Percentiles rank a stretch among this genome's conserved stretches.
phyloP scores from a whole-genome alignment of 2,113 vertebrate genomes.

The Hippotragus niger region DNA sequence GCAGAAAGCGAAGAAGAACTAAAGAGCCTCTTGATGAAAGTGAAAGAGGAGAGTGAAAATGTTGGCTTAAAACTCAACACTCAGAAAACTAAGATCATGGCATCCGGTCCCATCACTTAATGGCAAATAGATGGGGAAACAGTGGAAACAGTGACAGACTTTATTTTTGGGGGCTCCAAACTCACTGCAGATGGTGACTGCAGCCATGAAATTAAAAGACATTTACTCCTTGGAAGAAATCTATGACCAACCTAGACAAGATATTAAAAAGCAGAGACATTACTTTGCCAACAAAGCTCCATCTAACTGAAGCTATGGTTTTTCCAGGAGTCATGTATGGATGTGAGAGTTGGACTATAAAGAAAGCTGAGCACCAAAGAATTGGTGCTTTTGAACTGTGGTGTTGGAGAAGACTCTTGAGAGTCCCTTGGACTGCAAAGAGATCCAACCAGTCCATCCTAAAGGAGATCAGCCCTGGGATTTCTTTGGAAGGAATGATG shows the following conservation, averaged over 20 bases:
- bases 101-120: not conserved
- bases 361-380: not conserved
- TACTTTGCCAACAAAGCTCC: not conserved
- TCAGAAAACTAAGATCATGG: not conserved
- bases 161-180: fast-evolving
- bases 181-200: not conserved
- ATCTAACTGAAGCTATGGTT: not conserved
- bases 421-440: not conserved
- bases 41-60: not conserved
- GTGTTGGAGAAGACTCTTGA: not conserved
- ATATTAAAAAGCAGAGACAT: not conserved
- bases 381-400: not conserved
- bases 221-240: not conserved
- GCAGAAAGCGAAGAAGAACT: not conserved
- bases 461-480: not conserved
- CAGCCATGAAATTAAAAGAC: not conserved
- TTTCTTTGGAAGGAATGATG: not conserved
- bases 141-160: not conserved
- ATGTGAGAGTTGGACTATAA: not conserved
- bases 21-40: not conserved
- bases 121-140: not conserved
- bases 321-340: not conserved
- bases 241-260: not conserved
- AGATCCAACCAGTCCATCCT: not conserved
- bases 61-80: not conserved